Percentiles rank a stretch among this genome's conserved stretches.
These are phyloP conservation scores for Miniopterus natalensis DNA, from an alignment of 2,113 vertebrate genomes.

Conservation along the genomic window DNA sequence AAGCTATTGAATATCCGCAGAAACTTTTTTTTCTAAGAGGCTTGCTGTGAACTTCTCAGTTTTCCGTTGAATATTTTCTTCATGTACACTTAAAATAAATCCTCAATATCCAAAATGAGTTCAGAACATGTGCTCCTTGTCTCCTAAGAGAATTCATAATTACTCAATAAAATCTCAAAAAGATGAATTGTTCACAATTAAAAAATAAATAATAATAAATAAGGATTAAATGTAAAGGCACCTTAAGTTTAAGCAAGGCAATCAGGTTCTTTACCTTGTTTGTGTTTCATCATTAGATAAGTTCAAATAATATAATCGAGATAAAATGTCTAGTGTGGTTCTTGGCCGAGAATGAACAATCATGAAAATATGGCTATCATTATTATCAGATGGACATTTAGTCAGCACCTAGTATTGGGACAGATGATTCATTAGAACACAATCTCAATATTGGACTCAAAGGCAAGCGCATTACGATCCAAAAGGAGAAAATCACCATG, in stretches of 20 bases:
- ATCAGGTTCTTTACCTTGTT: background rate
- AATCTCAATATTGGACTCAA: background rate
- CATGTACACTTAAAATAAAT: background rate
- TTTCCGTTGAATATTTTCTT: background rate
- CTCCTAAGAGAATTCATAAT: background rate
- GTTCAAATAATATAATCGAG: constrained; percentile 4
- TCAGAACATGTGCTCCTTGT: background rate
- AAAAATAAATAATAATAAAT: background rate
- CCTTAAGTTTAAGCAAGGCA: background rate
- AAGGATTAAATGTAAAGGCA: background rate
- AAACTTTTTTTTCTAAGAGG: background rate
- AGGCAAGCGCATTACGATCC: background rate
- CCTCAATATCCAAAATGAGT: background rate
- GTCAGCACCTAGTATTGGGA: background rate
- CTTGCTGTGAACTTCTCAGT: background rate
- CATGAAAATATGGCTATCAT: background rate
- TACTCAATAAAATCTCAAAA: background rate
- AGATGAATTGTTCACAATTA: background rate
- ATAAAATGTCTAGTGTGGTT: background rate
- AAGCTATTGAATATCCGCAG: background rate
- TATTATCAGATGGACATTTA: background rate
- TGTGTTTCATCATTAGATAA: background rate
- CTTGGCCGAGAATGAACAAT: background rate
- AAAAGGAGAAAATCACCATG: background rate
- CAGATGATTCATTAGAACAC: background rate